A percentile compares a stretch with the other conserved stretches of the same genome.
phyloP scores from a whole-genome alignment of 2,888 invertebrate species.

The Protophormia terraenovae region DNA sequence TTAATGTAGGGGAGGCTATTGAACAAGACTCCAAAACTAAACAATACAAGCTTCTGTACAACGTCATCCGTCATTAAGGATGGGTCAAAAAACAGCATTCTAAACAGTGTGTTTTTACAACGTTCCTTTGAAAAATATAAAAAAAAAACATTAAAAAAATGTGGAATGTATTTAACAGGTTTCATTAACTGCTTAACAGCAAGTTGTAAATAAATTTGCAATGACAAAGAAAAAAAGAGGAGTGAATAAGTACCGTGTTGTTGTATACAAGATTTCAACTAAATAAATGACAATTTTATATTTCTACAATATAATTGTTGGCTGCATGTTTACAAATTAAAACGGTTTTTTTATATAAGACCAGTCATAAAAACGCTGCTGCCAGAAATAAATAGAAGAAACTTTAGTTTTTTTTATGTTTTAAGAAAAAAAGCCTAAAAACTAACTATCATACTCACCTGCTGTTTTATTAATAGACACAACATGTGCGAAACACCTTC shows the following conservation, averaged over 20 bases:
- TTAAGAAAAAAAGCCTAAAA: constrained; percentile 29
- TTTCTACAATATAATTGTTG: constrained; percentile 49
- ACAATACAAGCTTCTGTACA: constrained; percentile 39
- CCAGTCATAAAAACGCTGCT: constrained; percentile 18
- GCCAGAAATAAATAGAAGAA: background rate
- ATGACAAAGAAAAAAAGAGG: background rate
- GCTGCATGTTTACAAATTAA: constrained; percentile 64
- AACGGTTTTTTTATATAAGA: constrained; percentile 47
- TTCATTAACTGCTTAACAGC: constrained; percentile 53
- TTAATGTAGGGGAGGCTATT: constrained; percentile 28
- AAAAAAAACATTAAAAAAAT: constrained; percentile 7
- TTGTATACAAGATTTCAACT: constrained; percentile 47
- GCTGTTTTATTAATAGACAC: constrained; percentile 72
- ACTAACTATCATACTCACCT: constrained; percentile 66
- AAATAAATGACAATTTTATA: constrained; percentile 49
- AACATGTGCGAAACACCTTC: constrained; percentile 69
- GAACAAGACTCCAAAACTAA: constrained; percentile 1
- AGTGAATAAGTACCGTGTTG: background rate
- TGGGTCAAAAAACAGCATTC: constrained; percentile 48
- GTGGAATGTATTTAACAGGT: constrained; percentile 52
- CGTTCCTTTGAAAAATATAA: constrained; percentile 33
- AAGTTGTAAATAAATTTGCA: constrained; percentile 38
- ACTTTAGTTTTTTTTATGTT: constrained; percentile 2
- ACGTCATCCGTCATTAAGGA: constrained; percentile 43
- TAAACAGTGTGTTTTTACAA: background rate